These are phyloP conservation scores for Rhingia campestris DNA, from an alignment of 2,888 invertebrate species.

Conservation along the genomic window DNA sequence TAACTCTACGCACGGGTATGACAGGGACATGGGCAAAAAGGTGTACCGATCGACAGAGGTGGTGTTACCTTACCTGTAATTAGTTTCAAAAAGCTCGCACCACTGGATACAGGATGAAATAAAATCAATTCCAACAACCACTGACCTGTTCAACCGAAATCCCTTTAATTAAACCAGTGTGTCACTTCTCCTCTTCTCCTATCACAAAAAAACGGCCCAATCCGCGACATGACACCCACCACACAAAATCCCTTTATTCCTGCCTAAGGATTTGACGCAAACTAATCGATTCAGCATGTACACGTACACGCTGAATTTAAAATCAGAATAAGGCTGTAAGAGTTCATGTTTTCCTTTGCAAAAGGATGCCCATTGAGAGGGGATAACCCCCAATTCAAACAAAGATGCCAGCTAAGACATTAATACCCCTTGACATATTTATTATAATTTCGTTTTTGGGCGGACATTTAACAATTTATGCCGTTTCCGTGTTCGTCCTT, in stretches of 20 bases:
- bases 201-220: not conserved
- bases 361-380: not conserved
- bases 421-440: constrained; percentile 62
- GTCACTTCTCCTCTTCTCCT: not conserved
- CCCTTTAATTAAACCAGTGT: constrained; percentile 52
- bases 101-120: not conserved
- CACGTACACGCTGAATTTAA: constrained; percentile 1
- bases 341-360: not conserved
- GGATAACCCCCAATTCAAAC: not conserved
- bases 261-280: constrained; percentile 24
- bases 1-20: not conserved
- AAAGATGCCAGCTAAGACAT: constrained; percentile 32
- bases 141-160: constrained; percentile 21
- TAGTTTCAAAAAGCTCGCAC: constrained; percentile 1
- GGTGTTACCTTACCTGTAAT: not conserved
- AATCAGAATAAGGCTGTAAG: constrained; percentile 14
- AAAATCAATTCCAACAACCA: constrained; percentile 28
- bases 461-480: constrained; percentile 32
- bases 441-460: constrained; percentile 26
- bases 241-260: not conserved
- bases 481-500: not conserved
- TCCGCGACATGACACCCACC: not conserved
- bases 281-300: constrained; percentile 23
- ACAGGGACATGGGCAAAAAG: not conserved
- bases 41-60: not conserved